phyloP scores from a whole-genome alignment of 53 echinoderm and acorn worm genomes.

The Echinarachnius parma region DNA sequence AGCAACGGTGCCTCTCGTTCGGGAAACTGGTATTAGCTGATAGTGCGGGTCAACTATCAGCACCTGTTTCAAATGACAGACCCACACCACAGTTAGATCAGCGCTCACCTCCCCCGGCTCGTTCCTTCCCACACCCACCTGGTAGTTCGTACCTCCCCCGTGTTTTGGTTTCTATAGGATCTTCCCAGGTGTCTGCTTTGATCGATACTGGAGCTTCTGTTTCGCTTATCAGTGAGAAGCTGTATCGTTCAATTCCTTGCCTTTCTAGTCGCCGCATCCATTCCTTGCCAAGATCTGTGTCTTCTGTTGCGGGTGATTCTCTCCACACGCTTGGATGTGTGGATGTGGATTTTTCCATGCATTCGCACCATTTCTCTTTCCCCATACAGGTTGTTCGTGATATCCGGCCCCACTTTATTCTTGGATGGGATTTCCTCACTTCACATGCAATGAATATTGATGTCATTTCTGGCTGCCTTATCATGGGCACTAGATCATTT shows the following conservation, averaged over 20 bases:
- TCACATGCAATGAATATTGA: conserved; percentile 16
- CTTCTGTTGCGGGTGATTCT: conserved; percentile 12
- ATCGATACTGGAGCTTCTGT: conserved; percentile 16
- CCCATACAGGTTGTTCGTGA: conserved; percentile 30
- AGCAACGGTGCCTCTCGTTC: background rate
- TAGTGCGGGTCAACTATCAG: conserved; percentile 41
- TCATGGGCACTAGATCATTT: background rate
- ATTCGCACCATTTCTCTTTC: conserved; percentile 1
- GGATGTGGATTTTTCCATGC: conserved; percentile 5
- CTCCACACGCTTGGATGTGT: conserved; percentile 21
- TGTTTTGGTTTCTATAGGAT: background rate
- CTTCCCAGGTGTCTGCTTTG: conserved; percentile 14
- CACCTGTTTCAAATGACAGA: background rate
- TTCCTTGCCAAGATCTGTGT: no score
- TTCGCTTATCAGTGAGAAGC: conserved; percentile 13
- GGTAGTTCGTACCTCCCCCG: background rate
- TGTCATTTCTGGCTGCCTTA: background rate
- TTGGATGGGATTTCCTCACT: conserved; percentile 49
- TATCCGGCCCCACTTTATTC: conserved; percentile 25
- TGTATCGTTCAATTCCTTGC: conserved; percentile 16
- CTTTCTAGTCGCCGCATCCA: background rate
- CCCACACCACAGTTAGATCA: no score
- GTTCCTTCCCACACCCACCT: background rate
- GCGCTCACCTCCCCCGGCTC: no score
- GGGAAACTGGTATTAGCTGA: conserved; percentile 36